phyloP scores from a whole-genome alignment of 2,113 vertebrate genomes.

The Chunga burmeisteri region DNA sequence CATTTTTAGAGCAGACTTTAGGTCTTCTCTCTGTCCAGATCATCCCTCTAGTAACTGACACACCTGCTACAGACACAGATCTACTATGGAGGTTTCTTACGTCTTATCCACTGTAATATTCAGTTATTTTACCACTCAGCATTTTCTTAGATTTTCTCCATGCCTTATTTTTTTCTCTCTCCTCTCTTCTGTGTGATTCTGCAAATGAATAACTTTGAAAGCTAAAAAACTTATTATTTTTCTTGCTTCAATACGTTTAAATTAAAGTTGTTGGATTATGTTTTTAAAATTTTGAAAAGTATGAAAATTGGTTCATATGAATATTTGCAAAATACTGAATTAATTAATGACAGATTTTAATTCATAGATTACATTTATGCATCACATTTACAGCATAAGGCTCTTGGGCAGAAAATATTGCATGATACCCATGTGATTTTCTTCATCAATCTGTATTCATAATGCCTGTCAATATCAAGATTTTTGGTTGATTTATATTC shows the following conservation, averaged over 20 bases:
- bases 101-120: neutral
- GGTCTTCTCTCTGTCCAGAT: neutral
- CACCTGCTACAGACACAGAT: neutral
- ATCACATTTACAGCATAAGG: neutral
- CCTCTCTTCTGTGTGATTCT: neutral
- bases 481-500: neutral
- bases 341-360: neutral
- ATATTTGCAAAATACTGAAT: neutral
- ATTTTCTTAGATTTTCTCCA: neutral
- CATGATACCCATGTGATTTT: neutral
- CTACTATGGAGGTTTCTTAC: neutral
- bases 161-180: fast-evolving
- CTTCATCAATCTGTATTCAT: neutral
- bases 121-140: neutral
- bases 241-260: neutral
- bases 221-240: neutral
- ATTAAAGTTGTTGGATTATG: neutral
- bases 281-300: neutral
- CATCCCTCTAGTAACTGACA: neutral
- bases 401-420: neutral
- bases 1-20: neutral
- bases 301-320: neutral
- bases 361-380: neutral
- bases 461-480: neutral
- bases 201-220: neutral